Conservation (phyloP, 2,888 invertebrate species). For the Coecobrya sp. region DNA sequence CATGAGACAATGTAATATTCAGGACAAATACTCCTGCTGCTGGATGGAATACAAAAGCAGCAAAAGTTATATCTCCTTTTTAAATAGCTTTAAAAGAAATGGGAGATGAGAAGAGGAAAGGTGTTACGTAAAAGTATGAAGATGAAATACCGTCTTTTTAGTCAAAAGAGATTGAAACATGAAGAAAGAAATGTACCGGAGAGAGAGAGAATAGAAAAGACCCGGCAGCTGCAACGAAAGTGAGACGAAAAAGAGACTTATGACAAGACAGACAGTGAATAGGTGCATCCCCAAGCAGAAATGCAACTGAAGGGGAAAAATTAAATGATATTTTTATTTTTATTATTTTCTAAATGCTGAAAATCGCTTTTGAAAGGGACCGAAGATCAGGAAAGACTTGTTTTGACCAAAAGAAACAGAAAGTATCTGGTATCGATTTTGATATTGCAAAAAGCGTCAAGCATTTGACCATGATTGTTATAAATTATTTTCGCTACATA, state of each 20-base stretch:
- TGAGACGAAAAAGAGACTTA: background rate
- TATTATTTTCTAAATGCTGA: background rate
- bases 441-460: background rate
- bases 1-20: slow-evolving; percentile 44
- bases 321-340: background rate
- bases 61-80: slow-evolving; percentile 5
- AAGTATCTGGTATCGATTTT: no score
- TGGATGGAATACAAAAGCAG: background rate
- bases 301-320: background rate
- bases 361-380: background rate
- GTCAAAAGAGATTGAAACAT: background rate
- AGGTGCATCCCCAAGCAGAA: background rate
- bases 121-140: slow-evolving; percentile 37
- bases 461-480: no score
- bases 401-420: background rate
- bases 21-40: background rate
- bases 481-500: no score
- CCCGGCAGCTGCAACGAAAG: slow-evolving; percentile 24
- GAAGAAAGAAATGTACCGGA: background rate
- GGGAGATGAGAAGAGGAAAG: slow-evolving; percentile 32
- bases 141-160: slow-evolving; percentile 33
- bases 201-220: slow-evolving; percentile 12
- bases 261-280: slow-evolving; percentile 8
- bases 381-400: background rate
- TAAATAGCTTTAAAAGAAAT: background rate